Base-by-base conservation (phyloP, 1,140 invertebrate species). In the Cherax quadricarinatus region DNA sequence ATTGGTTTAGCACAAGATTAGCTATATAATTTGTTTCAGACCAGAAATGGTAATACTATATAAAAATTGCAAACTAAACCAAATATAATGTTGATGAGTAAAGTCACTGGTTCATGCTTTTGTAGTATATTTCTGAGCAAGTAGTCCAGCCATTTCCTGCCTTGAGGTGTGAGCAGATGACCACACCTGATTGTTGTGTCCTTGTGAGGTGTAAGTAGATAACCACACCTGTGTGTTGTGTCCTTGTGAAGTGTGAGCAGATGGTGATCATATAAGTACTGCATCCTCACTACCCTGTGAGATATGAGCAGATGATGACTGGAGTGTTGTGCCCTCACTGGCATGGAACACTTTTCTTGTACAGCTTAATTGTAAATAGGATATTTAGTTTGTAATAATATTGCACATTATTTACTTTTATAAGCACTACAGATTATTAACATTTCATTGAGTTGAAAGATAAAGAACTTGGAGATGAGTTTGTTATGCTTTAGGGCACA, bases 121-220 rank as follows among this genome's bases (percentile, higher is more conserved):
- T 48, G 41, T 85, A 57, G 83, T 85, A 62, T 85, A 66, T 62
- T 66, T 85, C 41, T 18, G 30, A 70, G n/a, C 83, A 85, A 85
- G 83, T 66, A 85, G 83, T 70, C 60, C 83, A 85, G 60, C 83
- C 83, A 85, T 70, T 70, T 85, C 83, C 83, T 85, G 83, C 60
- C 60, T 85, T 85, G 83, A 85, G 62, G 53, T 41, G 18, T 85
- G 62, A 70, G 6, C 7, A 30, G 70, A 6, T 7, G 70, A 24
- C 9, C 7, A 75, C 24, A 3, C 70, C 24, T 6, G 70, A 30
- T 24, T 75, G 70, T 75, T 18, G 16, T 66, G 62, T 5, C 53
- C 53, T 14, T 41, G 14, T 14, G 53, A 57, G 21, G 30, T 41
- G 30, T 2, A 2, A 41, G 30, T 41, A 41, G 30, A 41, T 41